Percentiles rank a stretch among this genome's conserved stretches.
Evolutionary conservation across 1,140 invertebrate genomes (phyloP).

Genomic region (Chionoecetes opilio): DNA sequence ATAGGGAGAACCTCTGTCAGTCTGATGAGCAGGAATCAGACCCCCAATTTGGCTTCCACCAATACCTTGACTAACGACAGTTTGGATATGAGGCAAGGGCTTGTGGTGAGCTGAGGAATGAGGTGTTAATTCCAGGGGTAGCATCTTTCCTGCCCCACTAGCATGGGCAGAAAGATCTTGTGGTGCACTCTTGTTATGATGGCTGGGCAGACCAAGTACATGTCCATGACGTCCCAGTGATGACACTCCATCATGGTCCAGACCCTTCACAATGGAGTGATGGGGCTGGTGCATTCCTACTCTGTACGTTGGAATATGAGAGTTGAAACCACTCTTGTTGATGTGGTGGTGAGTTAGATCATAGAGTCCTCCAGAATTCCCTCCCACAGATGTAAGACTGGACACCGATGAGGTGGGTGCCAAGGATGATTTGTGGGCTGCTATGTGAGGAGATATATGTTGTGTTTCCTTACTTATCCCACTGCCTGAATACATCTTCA

Average conservation of each 20-base stretch:
- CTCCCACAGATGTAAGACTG: conserved; percentile 53
- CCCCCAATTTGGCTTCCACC: conserved; percentile 58
- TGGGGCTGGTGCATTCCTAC: conserved; percentile 68
- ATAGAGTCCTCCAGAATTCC: conserved; percentile 51
- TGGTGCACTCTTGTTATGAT: conserved; percentile 62
- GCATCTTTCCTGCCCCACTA: conserved; percentile 47
- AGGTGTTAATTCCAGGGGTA: conserved; percentile 71
- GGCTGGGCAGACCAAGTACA: background rate
- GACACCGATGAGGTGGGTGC: conserved; percentile 64
- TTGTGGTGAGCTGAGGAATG: conserved; percentile 74
- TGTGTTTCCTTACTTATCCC: conserved; percentile 74
- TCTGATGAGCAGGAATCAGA: conserved; percentile 65
- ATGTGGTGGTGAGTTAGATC: conserved; percentile 44
- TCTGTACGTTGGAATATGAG: conserved; percentile 71
- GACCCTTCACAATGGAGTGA: conserved; percentile 65
- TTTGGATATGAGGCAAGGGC: conserved; percentile 70
- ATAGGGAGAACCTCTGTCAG: conserved; percentile 68
- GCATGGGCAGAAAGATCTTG: conserved; percentile 72
- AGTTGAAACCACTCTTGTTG: conserved; percentile 62
- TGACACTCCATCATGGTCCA: conserved; percentile 62
- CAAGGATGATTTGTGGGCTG: conserved; percentile 73
- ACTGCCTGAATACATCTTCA: conserved; percentile 76
- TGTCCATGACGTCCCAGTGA: conserved; percentile 55
- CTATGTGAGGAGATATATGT: conserved; percentile 72
- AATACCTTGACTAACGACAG: conserved; percentile 68